These are phyloP conservation scores for Scaptomyza flava DNA, from an alignment of 2,888 invertebrate genomes.

Conservation along the genomic window DNA sequence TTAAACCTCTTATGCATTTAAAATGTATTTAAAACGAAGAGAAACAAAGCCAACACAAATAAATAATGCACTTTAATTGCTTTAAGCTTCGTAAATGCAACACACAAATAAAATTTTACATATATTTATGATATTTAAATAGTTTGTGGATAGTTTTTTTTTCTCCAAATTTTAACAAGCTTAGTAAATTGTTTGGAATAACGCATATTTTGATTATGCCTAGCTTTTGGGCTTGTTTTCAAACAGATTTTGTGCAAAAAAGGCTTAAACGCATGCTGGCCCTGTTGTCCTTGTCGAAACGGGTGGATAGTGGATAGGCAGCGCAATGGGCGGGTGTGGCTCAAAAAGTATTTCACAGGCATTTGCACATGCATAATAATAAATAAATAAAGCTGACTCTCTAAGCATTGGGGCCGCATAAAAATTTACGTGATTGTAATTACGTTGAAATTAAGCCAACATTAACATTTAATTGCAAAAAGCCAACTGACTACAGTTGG, in stretches of 20 bases:
- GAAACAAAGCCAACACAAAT: neutral
- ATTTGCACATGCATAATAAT: constrained; percentile 76
- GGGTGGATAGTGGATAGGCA: no score
- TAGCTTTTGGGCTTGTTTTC: constrained; percentile 25
- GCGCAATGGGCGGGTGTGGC: constrained; percentile 20
- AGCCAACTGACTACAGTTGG: constrained; percentile 32
- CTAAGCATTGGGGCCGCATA: constrained; percentile 48
- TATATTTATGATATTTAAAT: constrained; percentile 8
- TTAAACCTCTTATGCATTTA: neutral
- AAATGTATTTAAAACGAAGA: neutral
- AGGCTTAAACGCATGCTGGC: constrained; percentile 18
- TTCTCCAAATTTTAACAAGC: neutral
- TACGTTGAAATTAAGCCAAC: constrained; percentile 73
- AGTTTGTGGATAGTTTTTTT: neutral
- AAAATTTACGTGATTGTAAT: constrained; percentile 75
- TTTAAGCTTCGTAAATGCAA: neutral
- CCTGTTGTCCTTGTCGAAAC: constrained; percentile 22
- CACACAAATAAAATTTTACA: neutral
- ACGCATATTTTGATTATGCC: constrained; percentile 18
- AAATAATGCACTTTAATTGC: neutral
- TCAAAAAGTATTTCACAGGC: constrained; percentile 57
- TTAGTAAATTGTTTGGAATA: constrained; percentile 16
- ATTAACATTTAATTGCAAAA: constrained; percentile 78
- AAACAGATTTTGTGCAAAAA: constrained; percentile 20
- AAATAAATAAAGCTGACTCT: constrained; percentile 48